phyloP scores from a whole-genome alignment of 2,888 invertebrate species.

The Cryptocephalus primarius region DNA sequence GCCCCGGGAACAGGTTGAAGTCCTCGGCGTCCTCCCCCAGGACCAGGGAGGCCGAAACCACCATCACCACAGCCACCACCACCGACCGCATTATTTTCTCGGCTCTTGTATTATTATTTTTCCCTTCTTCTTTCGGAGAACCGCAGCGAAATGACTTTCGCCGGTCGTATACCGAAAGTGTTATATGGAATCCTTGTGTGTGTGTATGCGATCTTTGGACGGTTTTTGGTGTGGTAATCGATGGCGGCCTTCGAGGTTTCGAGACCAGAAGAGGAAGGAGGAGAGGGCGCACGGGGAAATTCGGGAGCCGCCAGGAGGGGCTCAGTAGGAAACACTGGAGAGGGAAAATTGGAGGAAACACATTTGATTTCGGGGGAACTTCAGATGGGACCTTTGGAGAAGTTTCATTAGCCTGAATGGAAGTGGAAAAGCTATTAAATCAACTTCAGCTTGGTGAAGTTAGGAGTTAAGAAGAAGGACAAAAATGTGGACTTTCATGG shows the following conservation, averaged over 20 bases:
- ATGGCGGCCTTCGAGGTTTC: constrained; percentile 10
- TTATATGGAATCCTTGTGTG: constrained; percentile 9
- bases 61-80: neutral
- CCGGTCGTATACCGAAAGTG: constrained; percentile 13
- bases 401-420: too few relatives aligned
- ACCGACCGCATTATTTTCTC: too few relatives aligned
- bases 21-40: neutral
- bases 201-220: constrained; percentile 6
- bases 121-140: constrained; percentile 4
- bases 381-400: too few relatives aligned
- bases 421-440: too few relatives aligned
- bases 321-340: too few relatives aligned
- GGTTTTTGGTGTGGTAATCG: constrained; percentile 9
- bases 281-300: too few relatives aligned
- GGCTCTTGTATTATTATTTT: constrained; percentile 2
- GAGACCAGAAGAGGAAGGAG: constrained; percentile 4
- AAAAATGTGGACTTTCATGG: too few relatives aligned
- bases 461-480: too few relatives aligned
- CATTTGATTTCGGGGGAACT: too few relatives aligned
- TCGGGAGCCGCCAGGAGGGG: too few relatives aligned
- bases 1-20: constrained; percentile 21
- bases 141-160: constrained; percentile 15
- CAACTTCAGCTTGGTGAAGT: too few relatives aligned
- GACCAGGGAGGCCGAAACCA: neutral
- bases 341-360: too few relatives aligned